phyloP scores from a whole-genome alignment of 2,797 vertebrate genomes.

The Labeo calbasu region DNA sequence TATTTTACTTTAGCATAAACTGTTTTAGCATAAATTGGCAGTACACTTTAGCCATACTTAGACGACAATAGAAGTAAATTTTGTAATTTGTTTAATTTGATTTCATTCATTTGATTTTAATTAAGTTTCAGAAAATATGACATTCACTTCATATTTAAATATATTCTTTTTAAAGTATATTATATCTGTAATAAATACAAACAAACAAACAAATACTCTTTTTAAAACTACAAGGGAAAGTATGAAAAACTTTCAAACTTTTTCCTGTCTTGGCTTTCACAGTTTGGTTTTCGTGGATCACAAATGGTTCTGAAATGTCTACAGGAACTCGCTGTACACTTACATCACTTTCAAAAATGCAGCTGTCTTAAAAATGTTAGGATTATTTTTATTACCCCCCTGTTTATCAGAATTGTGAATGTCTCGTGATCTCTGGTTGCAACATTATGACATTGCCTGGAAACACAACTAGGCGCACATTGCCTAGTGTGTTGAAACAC shows the following conservation, averaged over 20 bases:
- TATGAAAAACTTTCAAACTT: not conserved
- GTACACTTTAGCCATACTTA: too few species aligned
- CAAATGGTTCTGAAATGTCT: not conserved
- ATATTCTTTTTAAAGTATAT: too few species aligned
- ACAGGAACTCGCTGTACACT: not conserved
- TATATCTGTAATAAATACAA: too few species aligned
- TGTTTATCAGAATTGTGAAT: not conserved
- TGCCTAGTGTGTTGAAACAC: not conserved
- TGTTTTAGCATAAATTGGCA: too few species aligned
- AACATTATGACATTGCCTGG: not conserved
- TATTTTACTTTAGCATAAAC: too few species aligned
- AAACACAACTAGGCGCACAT: too few species aligned
- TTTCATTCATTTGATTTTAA: too few species aligned
- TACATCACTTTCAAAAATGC: not conserved
- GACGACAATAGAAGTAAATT: too few species aligned
- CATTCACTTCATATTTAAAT: too few species aligned
- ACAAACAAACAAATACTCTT: too few species aligned
- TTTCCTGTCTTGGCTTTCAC: not conserved
- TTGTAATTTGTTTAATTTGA: too few species aligned
- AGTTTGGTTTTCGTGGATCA: not conserved
- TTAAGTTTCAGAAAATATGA: too few species aligned
- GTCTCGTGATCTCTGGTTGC: not conserved
- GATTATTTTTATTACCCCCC: not conserved
- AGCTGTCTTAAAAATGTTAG: not conserved
- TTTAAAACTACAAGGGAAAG: not conserved